Evolutionary conservation across 2,113 vertebrate genomes (phyloP).

Genomic region (Ia io): DNA sequence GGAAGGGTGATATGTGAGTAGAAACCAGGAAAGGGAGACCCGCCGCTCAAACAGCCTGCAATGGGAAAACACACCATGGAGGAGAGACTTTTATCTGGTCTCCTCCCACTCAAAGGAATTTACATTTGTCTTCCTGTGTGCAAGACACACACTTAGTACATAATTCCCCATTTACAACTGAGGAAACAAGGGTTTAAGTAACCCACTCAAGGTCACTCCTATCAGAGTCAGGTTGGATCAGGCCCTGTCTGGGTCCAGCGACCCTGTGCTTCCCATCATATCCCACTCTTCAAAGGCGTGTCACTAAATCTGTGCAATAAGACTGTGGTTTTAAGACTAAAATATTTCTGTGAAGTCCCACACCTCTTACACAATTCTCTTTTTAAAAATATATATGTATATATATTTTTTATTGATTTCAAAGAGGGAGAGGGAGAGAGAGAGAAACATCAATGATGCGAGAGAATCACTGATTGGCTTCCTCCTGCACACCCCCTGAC

Average conservation of each 20-base stretch:
- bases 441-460: too few species aligned
- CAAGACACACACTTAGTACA: background rate
- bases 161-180: background rate
- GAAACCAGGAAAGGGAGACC: background rate
- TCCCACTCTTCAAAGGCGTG: background rate
- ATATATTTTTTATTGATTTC: too few species aligned
- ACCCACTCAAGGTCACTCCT: background rate
- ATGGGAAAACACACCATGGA: fast-evolving
- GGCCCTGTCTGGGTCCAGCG: background rate
- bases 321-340: background rate
- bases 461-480: too few species aligned
- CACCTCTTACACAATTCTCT: background rate
- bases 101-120: background rate
- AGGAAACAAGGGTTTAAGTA: background rate
- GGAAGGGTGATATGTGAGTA: background rate
- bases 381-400: too few species aligned
- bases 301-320: background rate
- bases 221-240: background rate
- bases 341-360: background rate
- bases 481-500: too few species aligned
- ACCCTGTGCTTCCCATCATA: background rate
- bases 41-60: background rate
- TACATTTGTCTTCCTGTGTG: background rate
- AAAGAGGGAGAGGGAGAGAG: too few species aligned
- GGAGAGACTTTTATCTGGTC: background rate